Conservation (phyloP, 2,888 invertebrate species). For the Pyrgus malvae region DNA sequence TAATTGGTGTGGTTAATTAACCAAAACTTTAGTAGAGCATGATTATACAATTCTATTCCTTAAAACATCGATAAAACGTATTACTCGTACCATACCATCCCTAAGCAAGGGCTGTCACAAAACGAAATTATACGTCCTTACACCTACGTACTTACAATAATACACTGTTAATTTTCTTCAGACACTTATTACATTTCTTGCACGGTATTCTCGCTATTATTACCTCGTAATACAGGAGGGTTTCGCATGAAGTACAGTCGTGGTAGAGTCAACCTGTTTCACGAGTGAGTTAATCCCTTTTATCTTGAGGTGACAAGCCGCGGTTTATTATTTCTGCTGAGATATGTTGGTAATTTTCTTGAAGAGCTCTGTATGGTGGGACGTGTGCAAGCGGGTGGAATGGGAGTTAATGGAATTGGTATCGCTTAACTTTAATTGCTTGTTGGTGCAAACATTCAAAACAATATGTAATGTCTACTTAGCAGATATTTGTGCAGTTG, state of each 20-base stretch:
- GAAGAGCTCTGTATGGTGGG: constrained; percentile 30
- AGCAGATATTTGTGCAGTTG: too few relatives aligned
- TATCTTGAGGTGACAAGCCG: constrained; percentile 74
- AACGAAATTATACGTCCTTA: constrained; percentile 75
- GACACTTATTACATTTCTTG: constrained; percentile 39
- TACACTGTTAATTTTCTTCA: constrained; percentile 65
- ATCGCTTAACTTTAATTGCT: constrained; percentile 20
- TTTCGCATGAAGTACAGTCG: constrained; percentile 3
- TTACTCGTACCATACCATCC: constrained; percentile 48
- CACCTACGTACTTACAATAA: constrained; percentile 71
- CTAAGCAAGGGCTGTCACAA: constrained; percentile 67
- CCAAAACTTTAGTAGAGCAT: too few relatives aligned
- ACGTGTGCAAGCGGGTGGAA: constrained; percentile 13
- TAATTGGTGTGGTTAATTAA: too few relatives aligned
- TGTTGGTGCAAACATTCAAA: neutral
- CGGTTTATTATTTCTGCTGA: constrained; percentile 73
- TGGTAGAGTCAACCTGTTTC: constrained; percentile 61
- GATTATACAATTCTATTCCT: too few relatives aligned
- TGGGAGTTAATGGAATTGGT: constrained; percentile 15
- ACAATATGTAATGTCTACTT: too few relatives aligned
- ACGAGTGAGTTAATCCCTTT: constrained; percentile 70
- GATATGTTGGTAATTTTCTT: constrained; percentile 59
- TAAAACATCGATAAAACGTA: too few relatives aligned
- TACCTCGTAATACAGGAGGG: constrained; percentile 14
- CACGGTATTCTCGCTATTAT: constrained; percentile 37